Conservation (phyloP, 92 coral and sea anemone genomes). For the Zoanthus sansibaricus region DNA sequence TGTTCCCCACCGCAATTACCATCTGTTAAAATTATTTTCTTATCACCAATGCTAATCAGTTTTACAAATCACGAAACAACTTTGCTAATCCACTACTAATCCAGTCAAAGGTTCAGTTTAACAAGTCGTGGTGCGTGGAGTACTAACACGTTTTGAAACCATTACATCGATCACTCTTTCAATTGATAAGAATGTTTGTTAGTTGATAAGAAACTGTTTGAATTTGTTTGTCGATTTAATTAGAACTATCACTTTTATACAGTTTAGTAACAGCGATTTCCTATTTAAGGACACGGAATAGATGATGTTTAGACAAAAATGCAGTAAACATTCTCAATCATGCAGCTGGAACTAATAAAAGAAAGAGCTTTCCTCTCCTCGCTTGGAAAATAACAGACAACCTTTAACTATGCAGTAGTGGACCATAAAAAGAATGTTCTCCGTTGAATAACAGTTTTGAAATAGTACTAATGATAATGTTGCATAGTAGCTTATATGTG, state of each 20-base stretch:
- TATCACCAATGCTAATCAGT: slow-evolving; percentile 36
- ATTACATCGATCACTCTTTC: neutral
- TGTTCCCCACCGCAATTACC: slow-evolving; percentile 24
- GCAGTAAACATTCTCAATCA: too few relatives aligned
- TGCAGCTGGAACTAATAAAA: too few relatives aligned
- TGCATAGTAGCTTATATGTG: too few relatives aligned
- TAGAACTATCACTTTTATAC: neutral
- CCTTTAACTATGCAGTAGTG: too few relatives aligned
- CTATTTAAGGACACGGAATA: neutral
- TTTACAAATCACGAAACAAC: slow-evolving; percentile 38
- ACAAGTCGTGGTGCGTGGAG: slow-evolving; percentile 9
- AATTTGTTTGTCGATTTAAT: slow-evolving; percentile 10
- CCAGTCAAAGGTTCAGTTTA: slow-evolving; percentile 32
- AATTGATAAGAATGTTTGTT: slow-evolving; percentile 29
- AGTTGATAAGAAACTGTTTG: slow-evolving; percentile 18
- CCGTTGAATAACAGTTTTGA: too few relatives aligned
- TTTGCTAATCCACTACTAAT: slow-evolving; percentile 36
- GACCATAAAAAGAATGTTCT: too few relatives aligned
- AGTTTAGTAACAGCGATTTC: neutral
- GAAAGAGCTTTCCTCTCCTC: too few relatives aligned
- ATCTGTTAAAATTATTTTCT: slow-evolving; percentile 42
- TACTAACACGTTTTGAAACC: slow-evolving; percentile 20
- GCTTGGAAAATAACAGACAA: too few relatives aligned
- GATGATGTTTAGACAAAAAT: neutral
- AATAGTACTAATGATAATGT: too few relatives aligned